Evolutionary conservation across 2,797 vertebrate species (phyloP), one percentile per base, ranked within the genome.

Genomic region (Gouania willdenowi): DNA sequence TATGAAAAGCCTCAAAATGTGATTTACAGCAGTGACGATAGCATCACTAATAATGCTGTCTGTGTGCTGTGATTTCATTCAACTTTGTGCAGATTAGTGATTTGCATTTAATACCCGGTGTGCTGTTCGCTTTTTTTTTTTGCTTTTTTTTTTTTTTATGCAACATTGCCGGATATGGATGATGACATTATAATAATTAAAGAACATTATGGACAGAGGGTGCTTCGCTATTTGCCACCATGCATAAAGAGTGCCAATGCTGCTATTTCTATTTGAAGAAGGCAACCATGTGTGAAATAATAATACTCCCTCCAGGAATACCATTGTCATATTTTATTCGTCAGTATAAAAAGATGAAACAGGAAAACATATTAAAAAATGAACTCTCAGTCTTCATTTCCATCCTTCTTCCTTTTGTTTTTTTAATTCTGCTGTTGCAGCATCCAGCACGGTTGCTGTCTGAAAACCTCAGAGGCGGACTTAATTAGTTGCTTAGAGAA

Each of bases 401-500:
- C 56, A 69, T 74, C 64, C 63, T 61, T 65, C 45, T 52, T 65
- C 41, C 43, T 44, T 64, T 71, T 80, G 75, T 68, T 74, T 50
- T 76, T 67, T 75, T 71, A 83, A 84, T 86, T 89, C 66, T 88
- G 88, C 86, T 86, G 83, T 77, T 82, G 84, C 85, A 88, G 88
- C 87, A 88, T 85, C 66, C 77, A 79, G 67, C 78, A 54, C 77
- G 67, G 39, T 53, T 68, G 76, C 84, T 70, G 76, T 81, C 77
- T 82, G 70, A 69, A 87, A 83, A 82, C 82, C 87, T 88, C 83
- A 85, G 83, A 87, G 84, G 85, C 80, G 63, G 86, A 83, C 84
- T 91, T 92, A 89, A 90, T 91, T 88, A 89, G 89, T 85, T 87
- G 86, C 88, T 86, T 86, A 86, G 82, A 90, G 82, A 86, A 88